phyloP scores from a whole-genome alignment of 1,140 invertebrate genomes.

The Pseudomyrmex concolor region DNA sequence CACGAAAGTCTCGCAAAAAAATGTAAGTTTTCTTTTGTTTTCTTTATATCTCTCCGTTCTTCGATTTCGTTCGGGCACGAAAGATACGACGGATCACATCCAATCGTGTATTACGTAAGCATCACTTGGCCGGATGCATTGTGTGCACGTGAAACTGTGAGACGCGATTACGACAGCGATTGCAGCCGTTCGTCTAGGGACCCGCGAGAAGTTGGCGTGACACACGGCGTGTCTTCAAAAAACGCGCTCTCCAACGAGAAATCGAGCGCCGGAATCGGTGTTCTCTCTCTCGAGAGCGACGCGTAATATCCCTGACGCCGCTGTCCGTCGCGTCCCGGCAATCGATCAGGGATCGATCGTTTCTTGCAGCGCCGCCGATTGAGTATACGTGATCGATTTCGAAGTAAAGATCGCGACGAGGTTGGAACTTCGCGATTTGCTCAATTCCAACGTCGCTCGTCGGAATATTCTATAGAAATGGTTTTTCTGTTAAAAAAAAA shows the following conservation, averaged over 20 bases:
- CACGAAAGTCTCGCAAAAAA: neutral
- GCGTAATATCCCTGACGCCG: constrained; percentile 54
- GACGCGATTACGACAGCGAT: constrained; percentile 52
- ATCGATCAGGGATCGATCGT: constrained; percentile 21
- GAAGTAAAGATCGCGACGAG: constrained; percentile 51
- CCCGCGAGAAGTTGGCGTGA: neutral
- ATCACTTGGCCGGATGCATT: constrained; percentile 50
- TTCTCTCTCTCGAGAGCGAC: neutral
- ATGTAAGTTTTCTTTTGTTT: no score
- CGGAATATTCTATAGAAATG: constrained; percentile 19
- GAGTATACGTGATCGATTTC: constrained; percentile 58
- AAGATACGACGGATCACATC: neutral
- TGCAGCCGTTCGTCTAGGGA: constrained; percentile 35
- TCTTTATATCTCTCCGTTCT: no score
- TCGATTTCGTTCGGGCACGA: neutral
- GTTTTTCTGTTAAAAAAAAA: constrained; percentile 30
- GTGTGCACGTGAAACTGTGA: constrained; percentile 50
- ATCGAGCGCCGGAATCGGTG: constrained; percentile 41
- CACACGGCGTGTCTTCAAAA: constrained; percentile 22
- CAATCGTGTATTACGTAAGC: constrained; percentile 52
- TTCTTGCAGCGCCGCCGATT: constrained; percentile 20
- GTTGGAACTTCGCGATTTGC: neutral
- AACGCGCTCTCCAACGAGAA: constrained; percentile 35
- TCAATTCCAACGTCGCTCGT: neutral
- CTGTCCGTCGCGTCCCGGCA: neutral